Percentiles rank a stretch among this genome's conserved stretches.
These are phyloP conservation scores for Macroramphosus scolopax DNA, from an alignment of 2,797 vertebrate species.

Conservation along the genomic window DNA sequence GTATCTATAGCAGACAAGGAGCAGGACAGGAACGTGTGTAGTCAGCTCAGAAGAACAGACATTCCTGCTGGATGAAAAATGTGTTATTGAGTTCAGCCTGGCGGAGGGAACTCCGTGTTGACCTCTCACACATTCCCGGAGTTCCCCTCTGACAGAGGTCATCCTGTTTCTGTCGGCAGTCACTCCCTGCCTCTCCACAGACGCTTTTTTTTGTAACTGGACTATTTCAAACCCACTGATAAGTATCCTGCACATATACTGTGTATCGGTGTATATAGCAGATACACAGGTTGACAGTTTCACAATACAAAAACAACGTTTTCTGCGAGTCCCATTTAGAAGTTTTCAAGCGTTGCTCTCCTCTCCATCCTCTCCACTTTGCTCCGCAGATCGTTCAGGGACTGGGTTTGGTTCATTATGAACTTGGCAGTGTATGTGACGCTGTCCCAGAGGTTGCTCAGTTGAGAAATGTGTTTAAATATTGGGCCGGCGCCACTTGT, in stretches of 20 bases:
- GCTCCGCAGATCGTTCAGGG: slow-evolving; percentile 19
- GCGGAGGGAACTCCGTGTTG: slow-evolving; percentile 33
- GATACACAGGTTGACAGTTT: too few species aligned
- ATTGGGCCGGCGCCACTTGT: slow-evolving; percentile 63
- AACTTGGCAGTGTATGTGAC: slow-evolving; percentile 38
- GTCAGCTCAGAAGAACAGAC: slow-evolving; percentile 24
- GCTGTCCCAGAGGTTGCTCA: slow-evolving; percentile 39
- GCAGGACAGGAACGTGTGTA: slow-evolving; percentile 3
- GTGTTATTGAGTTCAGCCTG: slow-evolving; percentile 37
- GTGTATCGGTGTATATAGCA: too few species aligned
- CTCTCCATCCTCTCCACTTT: not conserved
- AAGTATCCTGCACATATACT: not conserved
- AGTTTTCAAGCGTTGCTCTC: not conserved
- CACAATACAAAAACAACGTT: too few species aligned
- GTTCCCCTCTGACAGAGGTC: slow-evolving; percentile 35
- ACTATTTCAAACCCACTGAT: slow-evolving; percentile 7
- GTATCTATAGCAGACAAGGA: slow-evolving; percentile 34
- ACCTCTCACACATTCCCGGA: slow-evolving; percentile 51
- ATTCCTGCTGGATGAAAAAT: slow-evolving; percentile 40
- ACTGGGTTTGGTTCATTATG: slow-evolving; percentile 39
- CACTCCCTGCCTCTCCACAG: slow-evolving; percentile 7
- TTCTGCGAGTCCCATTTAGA: too few species aligned
- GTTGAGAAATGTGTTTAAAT: slow-evolving; percentile 60
- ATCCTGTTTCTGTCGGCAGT: slow-evolving; percentile 13
- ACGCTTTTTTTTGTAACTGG: slow-evolving; percentile 9